Conservation (phyloP, 2,113 vertebrate species). For the Sterna hirundo region DNA sequence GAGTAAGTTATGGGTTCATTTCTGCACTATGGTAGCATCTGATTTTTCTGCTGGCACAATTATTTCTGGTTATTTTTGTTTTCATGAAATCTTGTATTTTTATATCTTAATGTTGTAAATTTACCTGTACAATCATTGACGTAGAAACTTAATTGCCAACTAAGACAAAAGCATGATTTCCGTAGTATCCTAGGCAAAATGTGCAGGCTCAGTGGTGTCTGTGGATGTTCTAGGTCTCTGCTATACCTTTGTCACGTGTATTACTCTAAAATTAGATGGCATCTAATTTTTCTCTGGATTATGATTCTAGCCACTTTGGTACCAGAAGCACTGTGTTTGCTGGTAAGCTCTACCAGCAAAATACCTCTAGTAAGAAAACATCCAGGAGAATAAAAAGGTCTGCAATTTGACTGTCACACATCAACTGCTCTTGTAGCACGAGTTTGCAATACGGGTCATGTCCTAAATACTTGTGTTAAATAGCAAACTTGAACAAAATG, state of each 20-base stretch:
- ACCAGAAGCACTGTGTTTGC: neutral
- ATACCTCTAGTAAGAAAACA: neutral
- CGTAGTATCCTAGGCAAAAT: accelerated
- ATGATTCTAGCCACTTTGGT: neutral
- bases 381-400: neutral
- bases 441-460: neutral
- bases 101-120: neutral
- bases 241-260: neutral
- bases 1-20: constrained; percentile 75
- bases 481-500: neutral
- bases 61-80: neutral
- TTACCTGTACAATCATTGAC: neutral
- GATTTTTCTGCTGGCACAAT: neutral
- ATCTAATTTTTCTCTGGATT: neutral
- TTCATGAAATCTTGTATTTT: neutral
- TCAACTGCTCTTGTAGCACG: neutral
- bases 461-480: neutral
- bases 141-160: accelerated
- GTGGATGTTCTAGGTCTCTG: neutral
- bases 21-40: neutral
- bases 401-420: neutral
- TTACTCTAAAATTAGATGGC: neutral
- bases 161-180: neutral
- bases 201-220: neutral
- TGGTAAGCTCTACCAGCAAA: neutral